Evolutionary conservation across 2,888 invertebrate genomes (phyloP), one percentile per base, ranked within the genome.

Genomic region (Griposia aprilina): DNA sequence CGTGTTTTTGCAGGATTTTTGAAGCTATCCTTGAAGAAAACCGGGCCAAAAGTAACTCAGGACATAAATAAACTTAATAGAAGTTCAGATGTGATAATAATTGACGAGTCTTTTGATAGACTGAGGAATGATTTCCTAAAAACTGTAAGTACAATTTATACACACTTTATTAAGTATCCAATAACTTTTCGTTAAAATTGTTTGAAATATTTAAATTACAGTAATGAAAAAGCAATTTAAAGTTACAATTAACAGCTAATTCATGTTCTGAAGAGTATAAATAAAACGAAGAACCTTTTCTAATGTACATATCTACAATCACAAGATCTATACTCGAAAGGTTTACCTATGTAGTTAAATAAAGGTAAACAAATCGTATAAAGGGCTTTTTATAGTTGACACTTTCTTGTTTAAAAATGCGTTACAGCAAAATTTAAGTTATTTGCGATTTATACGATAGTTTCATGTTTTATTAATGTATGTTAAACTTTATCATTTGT

Each of bases 91-190:
- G 90, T 96, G 30, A 92, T 95, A 57, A 84, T 95, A 80, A 88
- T 96, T 78, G 96, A 97, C 87, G 96, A 96, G 76, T 95, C 96
- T 20, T 95, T 95, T 87, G 96, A 96, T 79, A 92, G 88, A 89
- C 82, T 95, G 62, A 92, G 89, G 60, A 86, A 91, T 7, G 93
- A 94, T 75, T 91, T 91, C 57, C 89, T 92, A 5, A 92, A 90
- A 84, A 90, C 88, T 84, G 96, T 96, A 90, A 94, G 95, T 94
- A 83, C 11, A 11, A 0, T 41, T 41, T 41, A 41, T 41, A 15
- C 8, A 3, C 6, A 30, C 30, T 30, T 11, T 26, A 55, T 1
- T 20, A n/a, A n/a, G n/a, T 36, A 36, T 3, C 30, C 8, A 36
- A 10, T 26, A 23, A n/a, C 15, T 23, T 48, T 36, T 23, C 10